Base-by-base conservation (phyloP, 2,113 vertebrate species). In the Halichoerus grypus region DNA sequence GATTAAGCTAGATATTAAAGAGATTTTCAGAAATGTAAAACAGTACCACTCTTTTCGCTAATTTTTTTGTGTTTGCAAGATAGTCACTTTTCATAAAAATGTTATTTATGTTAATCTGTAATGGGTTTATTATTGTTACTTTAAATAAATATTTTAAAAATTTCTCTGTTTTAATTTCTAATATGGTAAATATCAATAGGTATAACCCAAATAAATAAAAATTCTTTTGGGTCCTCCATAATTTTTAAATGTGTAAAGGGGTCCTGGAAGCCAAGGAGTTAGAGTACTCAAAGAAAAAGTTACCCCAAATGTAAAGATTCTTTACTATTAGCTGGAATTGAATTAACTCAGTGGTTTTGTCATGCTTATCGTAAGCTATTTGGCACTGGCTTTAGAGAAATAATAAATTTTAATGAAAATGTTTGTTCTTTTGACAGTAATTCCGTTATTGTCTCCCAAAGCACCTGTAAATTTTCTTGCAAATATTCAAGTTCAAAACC, bases 141-240 rank as follows among this genome's bases (percentile, higher is more conserved):
- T 89, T 14, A 94, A 89, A 72, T 33, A 15, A 97, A 82, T 76
- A 80, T 91, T 95, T 46, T 0, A n/a, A 63, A 92, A 59, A 31
- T 85, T 76, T 95, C 81, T 88, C 28, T 95, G 22, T 89, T 96
- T 97, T 87, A 96, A 67, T 93, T 77, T 95, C 36, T 85, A 89
- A 42, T 77, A 61, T 89, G 28, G 22, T 83, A 94, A 90, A 63
- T 96, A 86, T 79, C 10, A 51, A 24, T 88, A 89, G 53, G 4
- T 94, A 57, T n/a, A 71, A 88, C 16, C 59, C 74, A 83, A 15
- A 7, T 88, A 42, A 94, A 72, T 61, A 91, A 77, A 89, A 92
- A 28, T 3, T 90, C 4, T 26, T 90, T 79, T 65, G 36, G 36
- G 42, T 65, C 36, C 59, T 98, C n/a, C 84, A 13, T 93, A 67